These are phyloP conservation scores for Uloborus plumipes DNA, from an alignment of 2,888 invertebrate genomes.

Conservation along the genomic window DNA sequence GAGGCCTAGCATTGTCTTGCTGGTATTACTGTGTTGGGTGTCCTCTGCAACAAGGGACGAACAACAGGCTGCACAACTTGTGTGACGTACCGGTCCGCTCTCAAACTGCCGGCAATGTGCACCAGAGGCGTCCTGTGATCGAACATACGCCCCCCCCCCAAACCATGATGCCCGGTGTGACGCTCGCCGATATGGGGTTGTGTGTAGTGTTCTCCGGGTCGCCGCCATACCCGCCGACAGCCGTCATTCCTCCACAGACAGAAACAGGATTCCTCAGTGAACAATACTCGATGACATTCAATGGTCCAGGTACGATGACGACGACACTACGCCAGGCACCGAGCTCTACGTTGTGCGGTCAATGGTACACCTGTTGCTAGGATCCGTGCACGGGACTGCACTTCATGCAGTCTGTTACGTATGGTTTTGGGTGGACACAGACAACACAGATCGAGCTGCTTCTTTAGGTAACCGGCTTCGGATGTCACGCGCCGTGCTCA, in stretches of 20 bases:
- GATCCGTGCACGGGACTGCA: not conserved
- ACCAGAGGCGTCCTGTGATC: too few species aligned
- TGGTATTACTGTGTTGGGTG: not conserved
- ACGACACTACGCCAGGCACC: not conserved
- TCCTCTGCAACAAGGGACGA: not conserved
- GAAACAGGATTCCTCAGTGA: not conserved
- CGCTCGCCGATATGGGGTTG: too few species aligned
- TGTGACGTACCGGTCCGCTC: too few species aligned
- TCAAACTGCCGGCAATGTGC: too few species aligned
- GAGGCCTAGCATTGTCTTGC: not conserved
- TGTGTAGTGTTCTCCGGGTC: not conserved
- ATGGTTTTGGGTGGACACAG: not conserved
- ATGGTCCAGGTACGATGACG: conserved; percentile 1
- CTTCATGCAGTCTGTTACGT: too few species aligned
- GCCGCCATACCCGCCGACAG: not conserved
- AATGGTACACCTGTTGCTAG: not conserved
- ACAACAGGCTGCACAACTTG: conserved; percentile 4
- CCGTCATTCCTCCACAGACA: not conserved
- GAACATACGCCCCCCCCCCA: too few species aligned
- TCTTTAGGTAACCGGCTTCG: too few species aligned
- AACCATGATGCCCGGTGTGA: too few species aligned
- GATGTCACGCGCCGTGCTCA: too few species aligned
- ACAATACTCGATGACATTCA: not conserved
- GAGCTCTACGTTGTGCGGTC: not conserved
- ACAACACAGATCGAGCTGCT: too few species aligned